A percentile compares a stretch with the other conserved stretches of the same genome.
Conservation (phyloP, 2,797 vertebrate species). For the Scolopax rusticola region DNA sequence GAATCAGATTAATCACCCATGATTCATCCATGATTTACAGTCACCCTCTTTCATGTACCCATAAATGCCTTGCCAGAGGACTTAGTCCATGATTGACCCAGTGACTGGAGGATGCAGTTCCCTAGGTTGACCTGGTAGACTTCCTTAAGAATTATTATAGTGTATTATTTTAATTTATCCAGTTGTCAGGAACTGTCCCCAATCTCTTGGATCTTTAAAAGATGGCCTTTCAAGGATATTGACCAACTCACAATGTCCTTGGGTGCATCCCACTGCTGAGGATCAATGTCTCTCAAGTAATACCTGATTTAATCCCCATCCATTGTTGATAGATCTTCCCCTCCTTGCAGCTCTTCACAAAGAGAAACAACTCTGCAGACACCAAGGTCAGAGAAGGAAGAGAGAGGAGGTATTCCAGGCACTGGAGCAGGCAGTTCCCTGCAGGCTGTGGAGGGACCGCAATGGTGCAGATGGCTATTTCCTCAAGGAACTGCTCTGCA, state of each 20-base stretch:
- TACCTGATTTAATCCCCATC: background rate
- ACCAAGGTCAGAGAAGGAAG: background rate
- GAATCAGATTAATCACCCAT: background rate
- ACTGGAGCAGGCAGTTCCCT: background rate
- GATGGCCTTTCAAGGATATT: background rate
- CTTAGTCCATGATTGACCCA: background rate
- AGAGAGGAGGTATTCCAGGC: background rate
- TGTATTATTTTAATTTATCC: background rate
- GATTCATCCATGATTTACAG: background rate
- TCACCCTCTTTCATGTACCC: background rate
- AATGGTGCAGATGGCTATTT: background rate
- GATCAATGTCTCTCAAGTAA: background rate
- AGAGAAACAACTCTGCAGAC: background rate
- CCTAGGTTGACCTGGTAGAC: background rate
- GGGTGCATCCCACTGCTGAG: background rate
- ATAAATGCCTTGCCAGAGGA: background rate
- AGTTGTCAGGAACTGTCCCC: background rate
- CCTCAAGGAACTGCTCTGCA: background rate
- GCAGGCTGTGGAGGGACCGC: background rate
- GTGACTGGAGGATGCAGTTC: background rate
- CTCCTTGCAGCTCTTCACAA: background rate
- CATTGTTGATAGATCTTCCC: background rate
- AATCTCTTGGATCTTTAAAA: background rate
- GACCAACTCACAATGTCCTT: background rate
- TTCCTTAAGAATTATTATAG: background rate